Conservation (phyloP, 2,797 vertebrate genomes). For the Aphelocoma californica region DNA sequence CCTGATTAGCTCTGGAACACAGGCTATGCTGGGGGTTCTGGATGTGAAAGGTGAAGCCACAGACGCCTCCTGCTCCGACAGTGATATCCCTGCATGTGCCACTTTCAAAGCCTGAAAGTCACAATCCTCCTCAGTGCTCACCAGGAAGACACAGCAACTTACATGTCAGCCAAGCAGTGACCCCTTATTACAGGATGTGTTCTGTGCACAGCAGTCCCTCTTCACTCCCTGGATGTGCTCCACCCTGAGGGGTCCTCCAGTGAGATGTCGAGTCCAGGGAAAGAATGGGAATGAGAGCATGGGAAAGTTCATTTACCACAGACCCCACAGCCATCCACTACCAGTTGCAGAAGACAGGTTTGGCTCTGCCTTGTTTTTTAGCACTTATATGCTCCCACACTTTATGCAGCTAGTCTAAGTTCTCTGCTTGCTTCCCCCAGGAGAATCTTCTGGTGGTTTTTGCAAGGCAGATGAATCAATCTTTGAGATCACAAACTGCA, state of each 20-base stretch:
- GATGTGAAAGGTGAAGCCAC: constrained; percentile 83
- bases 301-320: background rate
- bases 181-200: background rate
- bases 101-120: constrained; percentile 80
- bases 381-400: background rate
- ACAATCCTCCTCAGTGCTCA: constrained; percentile 14
- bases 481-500: background rate
- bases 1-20: constrained; percentile 80
- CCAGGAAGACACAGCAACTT: background rate
- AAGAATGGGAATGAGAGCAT: background rate
- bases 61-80: constrained; percentile 81
- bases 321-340: background rate
- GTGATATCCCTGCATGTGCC: constrained; percentile 80
- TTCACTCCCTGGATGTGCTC: background rate
- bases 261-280: background rate
- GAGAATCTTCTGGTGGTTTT: background rate
- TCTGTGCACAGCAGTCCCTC: background rate
- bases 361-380: background rate
- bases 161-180: background rate
- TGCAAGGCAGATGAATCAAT: background rate
- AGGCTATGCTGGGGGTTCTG: constrained; percentile 73
- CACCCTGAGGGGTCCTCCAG: background rate
- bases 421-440: background rate
- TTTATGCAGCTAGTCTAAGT: background rate
- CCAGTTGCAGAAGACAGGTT: background rate